Percentiles rank a stretch among this genome's conserved stretches.
phyloP scores from a whole-genome alignment of 2,888 invertebrate genomes.

The Calliopum simillimum region DNA sequence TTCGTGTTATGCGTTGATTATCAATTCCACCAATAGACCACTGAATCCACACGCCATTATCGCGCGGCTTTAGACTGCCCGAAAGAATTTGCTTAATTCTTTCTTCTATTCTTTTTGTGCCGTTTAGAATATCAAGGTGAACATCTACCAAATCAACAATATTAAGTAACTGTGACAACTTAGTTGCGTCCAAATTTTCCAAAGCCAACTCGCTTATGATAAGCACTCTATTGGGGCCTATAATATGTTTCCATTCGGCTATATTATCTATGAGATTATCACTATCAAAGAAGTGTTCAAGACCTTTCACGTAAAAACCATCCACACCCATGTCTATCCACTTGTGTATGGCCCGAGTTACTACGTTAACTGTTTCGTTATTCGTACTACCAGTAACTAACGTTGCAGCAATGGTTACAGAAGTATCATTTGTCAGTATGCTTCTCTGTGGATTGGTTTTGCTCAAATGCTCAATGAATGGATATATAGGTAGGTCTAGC shows the following conservation, averaged over 20 bases:
- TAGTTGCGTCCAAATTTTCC: constrained; percentile 66
- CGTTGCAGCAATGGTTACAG: constrained; percentile 11
- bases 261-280: constrained; percentile 71
- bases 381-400: constrained; percentile 31
- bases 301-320: constrained; percentile 88
- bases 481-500: constrained; percentile 80
- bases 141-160: constrained; percentile 81
- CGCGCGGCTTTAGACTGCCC: constrained; percentile 71
- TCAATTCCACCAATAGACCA: constrained; percentile 81
- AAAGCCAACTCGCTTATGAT: constrained; percentile 75
- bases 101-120: constrained; percentile 71
- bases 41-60: constrained; percentile 80
- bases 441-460: constrained; percentile 64
- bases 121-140: constrained; percentile 72
- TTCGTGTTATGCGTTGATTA: constrained; percentile 71
- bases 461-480: constrained; percentile 67
- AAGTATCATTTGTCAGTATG: neutral
- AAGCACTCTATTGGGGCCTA: constrained; percentile 74
- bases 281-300: constrained; percentile 76
- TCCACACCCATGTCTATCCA: constrained; percentile 85
- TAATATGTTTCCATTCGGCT: constrained; percentile 76
- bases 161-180: constrained; percentile 73
- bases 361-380: constrained; percentile 58
- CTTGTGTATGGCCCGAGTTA: constrained; percentile 73
- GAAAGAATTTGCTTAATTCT: constrained; percentile 72